phyloP scores from a whole-genome alignment of 2,888 invertebrate species.

The Nymphalis polychloros region DNA sequence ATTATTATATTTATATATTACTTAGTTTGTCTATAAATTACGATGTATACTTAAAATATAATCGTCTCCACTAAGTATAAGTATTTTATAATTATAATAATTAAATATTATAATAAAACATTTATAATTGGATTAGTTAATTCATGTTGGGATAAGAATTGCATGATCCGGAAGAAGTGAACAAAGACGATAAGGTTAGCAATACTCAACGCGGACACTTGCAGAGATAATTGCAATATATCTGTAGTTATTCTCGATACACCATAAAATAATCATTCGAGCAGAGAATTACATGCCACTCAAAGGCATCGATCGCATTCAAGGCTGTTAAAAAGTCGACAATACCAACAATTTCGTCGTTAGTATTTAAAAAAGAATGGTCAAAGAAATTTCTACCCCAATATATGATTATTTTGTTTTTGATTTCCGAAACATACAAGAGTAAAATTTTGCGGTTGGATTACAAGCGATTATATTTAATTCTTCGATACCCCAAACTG shows the following conservation, averaged over 20 bases:
- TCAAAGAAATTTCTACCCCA: no score
- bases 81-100: no score
- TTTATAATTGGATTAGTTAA: neutral
- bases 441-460: neutral
- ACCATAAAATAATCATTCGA: neutral
- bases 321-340: neutral
- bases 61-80: no score
- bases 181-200: constrained; percentile 1
- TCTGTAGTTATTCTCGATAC: neutral
- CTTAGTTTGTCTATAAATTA: no score
- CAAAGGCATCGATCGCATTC: neutral
- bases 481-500: neutral
- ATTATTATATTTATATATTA: no score
- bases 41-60: no score
- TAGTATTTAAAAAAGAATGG: neutral
- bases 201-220: neutral
- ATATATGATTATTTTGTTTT: no score
- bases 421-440: no score
- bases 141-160: neutral
- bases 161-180: constrained; percentile 12
- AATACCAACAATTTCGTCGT: neutral
- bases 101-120: neutral
- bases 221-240: constrained; percentile 1
- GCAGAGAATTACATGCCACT: neutral
- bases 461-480: neutral